phyloP scores from a whole-genome alignment of 2,113 vertebrate genomes.

The Muscicapa adusta region DNA sequence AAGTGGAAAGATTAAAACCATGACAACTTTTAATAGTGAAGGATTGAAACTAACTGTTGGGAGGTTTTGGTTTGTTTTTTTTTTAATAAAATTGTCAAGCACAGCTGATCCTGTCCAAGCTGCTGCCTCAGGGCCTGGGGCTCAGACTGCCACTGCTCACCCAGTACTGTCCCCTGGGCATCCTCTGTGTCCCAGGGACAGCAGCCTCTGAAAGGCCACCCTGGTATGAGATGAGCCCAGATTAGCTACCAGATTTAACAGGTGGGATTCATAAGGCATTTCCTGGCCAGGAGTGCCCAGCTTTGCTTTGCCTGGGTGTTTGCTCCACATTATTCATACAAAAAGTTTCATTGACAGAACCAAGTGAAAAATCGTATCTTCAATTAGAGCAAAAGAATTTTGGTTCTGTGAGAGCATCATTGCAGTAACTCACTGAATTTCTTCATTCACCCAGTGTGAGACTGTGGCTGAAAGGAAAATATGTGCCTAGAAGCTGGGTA shows the following conservation, averaged over 20 bases:
- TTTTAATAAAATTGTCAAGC: not conserved
- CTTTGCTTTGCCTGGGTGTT: not conserved
- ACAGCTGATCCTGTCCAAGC: not conserved
- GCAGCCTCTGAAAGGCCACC: not conserved
- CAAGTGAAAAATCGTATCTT: not conserved
- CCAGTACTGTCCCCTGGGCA: rapidly evolving
- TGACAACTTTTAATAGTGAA: not conserved
- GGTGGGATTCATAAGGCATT: not conserved
- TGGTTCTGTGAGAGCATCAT: not conserved
- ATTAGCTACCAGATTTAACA: not conserved
- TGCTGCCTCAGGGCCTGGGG: not conserved
- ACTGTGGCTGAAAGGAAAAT: not conserved
- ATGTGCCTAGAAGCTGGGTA: not conserved
- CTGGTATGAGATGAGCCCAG: not conserved
- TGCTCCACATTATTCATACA: not conserved
- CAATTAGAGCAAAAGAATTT: not conserved
- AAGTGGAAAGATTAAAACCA: conserved; percentile 1
- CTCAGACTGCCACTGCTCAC: not conserved
- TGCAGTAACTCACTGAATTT: not conserved
- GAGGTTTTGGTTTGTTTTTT: not conserved
- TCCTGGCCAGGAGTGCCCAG: not conserved
- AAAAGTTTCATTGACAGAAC: not conserved
- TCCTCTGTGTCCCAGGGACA: not conserved
- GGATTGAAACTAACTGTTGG: conserved; percentile 3
- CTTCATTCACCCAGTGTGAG: not conserved